These are phyloP conservation scores for Catajapyx aquilonaris DNA, from an alignment of 1,140 invertebrate genomes.

Conservation along the genomic window DNA sequence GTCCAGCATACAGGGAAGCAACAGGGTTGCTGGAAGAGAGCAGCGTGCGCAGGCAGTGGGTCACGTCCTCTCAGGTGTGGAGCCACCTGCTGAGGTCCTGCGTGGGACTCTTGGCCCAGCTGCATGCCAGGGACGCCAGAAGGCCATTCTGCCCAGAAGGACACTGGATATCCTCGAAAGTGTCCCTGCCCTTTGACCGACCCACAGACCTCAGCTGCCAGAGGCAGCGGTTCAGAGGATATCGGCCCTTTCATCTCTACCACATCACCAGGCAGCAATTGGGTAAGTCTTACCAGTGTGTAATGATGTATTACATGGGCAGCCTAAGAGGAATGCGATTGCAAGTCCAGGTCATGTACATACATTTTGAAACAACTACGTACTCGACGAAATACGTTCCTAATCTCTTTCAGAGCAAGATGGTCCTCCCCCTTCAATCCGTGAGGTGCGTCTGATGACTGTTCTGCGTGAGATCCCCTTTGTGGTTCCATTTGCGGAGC, in stretches of 20 bases:
- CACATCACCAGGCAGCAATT: conserved; percentile 37
- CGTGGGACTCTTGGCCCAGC: conserved; percentile 49
- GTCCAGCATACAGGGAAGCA: conserved; percentile 22
- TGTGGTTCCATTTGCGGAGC: conserved; percentile 69
- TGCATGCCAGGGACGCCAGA: conserved; percentile 58
- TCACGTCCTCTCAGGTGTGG: neutral
- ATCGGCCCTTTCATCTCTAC: conserved; percentile 34
- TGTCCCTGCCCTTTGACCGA: conserved; percentile 39
- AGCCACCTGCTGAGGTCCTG: neutral
- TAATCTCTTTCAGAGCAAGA: conserved; percentile 21
- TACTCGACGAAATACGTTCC: too few species aligned
- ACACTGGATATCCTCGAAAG: conserved; percentile 53
- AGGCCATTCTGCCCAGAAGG: conserved; percentile 49
- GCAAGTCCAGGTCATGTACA: too few species aligned
- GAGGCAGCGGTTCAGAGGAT: conserved; percentile 26
- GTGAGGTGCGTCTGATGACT: conserved; percentile 67
- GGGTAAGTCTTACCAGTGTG: too few species aligned
- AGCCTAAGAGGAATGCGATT: too few species aligned
- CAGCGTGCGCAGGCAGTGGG: conserved; percentile 4
- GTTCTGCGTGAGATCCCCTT: conserved; percentile 84
- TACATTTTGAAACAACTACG: too few species aligned
- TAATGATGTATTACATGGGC: too few species aligned
- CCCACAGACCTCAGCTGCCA: conserved; percentile 35
- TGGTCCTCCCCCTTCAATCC: conserved; percentile 64
- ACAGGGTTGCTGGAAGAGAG: conserved; percentile 14